phyloP scores from a whole-genome alignment of 2,888 invertebrate species.

The Netelia inedita region DNA sequence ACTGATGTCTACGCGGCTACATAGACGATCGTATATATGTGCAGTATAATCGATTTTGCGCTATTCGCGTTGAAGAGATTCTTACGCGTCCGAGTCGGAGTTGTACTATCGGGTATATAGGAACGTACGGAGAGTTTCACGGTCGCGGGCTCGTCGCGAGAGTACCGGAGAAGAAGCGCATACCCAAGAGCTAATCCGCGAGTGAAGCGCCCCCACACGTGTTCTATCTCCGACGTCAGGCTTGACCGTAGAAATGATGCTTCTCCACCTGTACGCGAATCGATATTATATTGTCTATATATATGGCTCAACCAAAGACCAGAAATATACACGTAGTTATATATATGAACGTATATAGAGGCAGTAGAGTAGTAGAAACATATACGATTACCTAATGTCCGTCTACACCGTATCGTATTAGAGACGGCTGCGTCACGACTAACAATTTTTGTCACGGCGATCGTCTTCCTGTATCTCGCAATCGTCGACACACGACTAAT shows the following conservation, averaged over 20 bases:
- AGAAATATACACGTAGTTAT: background rate
- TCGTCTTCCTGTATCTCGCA: conserved; percentile 14
- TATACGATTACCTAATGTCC: conserved; percentile 74
- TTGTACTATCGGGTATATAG: background rate
- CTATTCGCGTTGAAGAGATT: background rate
- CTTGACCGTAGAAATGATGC: conserved; percentile 77
- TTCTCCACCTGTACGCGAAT: conserved; percentile 75
- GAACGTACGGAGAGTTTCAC: conserved; percentile 39
- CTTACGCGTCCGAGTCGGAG: background rate
- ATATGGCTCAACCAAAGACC: background rate
- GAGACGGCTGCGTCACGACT: conserved; percentile 12
- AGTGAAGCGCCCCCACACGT: conserved; percentile 16
- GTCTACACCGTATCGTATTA: conserved; percentile 14
- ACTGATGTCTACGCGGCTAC: conserved; percentile 4
- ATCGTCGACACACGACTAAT: conserved; percentile 8
- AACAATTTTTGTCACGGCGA: conserved; percentile 10
- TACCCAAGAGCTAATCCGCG: background rate
- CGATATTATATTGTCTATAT: conserved; percentile 60
- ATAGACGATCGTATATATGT: conserved; percentile 4
- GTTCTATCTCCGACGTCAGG: conserved; percentile 75
- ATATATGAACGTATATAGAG: background rate
- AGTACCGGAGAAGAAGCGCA: background rate
- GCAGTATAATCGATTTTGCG: conserved; percentile 43
- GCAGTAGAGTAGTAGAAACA: conserved; percentile 10
- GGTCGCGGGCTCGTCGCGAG: conserved; percentile 10